Conservation (phyloP, 2,113 vertebrate species). For the Camelus bactrianus region DNA sequence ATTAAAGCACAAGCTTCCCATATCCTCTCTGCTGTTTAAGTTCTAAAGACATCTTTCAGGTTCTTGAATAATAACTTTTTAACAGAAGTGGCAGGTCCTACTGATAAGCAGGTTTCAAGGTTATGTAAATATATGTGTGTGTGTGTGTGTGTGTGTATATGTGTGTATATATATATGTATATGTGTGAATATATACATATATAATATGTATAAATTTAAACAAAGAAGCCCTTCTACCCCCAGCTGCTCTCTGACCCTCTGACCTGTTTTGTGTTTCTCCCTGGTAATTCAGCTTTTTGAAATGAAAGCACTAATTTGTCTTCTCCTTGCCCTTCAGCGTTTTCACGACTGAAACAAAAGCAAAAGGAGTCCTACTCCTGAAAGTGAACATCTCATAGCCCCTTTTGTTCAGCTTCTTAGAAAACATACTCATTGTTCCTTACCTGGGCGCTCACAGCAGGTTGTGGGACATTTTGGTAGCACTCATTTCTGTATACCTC, state of each 20-base stretch:
- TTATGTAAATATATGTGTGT: too few relatives aligned
- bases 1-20: background rate
- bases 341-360: background rate
- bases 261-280: background rate
- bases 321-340: background rate
- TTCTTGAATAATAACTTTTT: background rate
- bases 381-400: background rate
- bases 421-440: background rate
- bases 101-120: background rate
- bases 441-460: background rate
- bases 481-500: background rate
- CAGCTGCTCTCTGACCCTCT: background rate
- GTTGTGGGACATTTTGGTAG: background rate
- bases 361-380: background rate
- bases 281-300: background rate
- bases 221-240: background rate
- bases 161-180: background rate
- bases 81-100: background rate
- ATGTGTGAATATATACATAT: background rate
- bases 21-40: background rate
- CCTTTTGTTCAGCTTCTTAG: background rate
- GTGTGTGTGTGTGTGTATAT: background rate
- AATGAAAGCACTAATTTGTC: constrained; percentile 7
- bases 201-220: background rate
- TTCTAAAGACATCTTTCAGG: background rate